Conservation (phyloP, 35 echinoderm and acorn worm genomes). For the Anneissia japonica region DNA sequence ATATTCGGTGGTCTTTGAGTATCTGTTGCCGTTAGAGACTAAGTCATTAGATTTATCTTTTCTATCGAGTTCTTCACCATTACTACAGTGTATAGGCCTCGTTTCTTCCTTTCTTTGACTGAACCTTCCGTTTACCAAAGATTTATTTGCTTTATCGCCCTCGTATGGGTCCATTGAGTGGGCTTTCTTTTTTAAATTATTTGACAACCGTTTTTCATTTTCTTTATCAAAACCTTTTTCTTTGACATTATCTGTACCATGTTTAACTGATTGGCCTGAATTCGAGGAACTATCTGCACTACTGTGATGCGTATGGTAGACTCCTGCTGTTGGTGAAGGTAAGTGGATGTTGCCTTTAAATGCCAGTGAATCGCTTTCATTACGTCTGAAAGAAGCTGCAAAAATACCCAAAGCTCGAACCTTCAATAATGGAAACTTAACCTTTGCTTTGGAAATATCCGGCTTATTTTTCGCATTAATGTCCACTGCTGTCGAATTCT, state of each 20-base stretch:
- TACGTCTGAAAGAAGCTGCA: slow-evolving; percentile 15
- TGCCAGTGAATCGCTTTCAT: not conserved
- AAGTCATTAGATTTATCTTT: too few relatives aligned
- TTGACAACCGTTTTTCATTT: not conserved
- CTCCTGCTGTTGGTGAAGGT: not conserved
- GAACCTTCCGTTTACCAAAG: too few relatives aligned
- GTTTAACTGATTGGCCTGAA: not conserved
- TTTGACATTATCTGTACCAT: not conserved
- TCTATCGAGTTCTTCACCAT: too few relatives aligned
- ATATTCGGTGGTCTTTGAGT: not conserved
- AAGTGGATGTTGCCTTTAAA: not conserved
- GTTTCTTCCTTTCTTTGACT: too few relatives aligned
- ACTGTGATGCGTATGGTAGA: not conserved
- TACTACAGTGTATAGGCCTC: too few relatives aligned
- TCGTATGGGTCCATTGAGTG: too few relatives aligned
- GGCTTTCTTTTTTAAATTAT: too few relatives aligned
- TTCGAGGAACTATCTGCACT: not conserved
- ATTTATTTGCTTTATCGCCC: too few relatives aligned
- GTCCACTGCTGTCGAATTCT: not conserved
- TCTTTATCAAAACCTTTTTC: not conserved
- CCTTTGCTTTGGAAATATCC: slow-evolving; percentile 1
- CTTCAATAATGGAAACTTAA: slow-evolving; percentile 40
- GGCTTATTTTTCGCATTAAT: not conserved
- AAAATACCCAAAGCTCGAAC: slow-evolving; percentile 51
- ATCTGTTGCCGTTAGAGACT: not conserved